phyloP scores from a whole-genome alignment of 1,140 invertebrate species.

The Aphidius gifuensis region DNA sequence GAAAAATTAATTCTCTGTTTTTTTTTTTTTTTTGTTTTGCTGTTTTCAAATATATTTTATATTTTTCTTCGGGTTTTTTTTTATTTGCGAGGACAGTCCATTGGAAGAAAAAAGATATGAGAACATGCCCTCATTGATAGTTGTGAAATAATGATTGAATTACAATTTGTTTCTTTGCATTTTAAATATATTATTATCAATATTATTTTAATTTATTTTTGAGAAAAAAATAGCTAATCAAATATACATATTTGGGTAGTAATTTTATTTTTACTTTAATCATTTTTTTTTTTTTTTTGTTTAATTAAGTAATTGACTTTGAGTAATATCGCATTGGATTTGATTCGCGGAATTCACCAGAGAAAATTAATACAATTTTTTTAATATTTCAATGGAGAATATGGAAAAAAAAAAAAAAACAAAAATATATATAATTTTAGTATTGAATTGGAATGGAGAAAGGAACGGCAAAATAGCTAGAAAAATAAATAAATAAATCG shows the following conservation, averaged over 20 bases:
- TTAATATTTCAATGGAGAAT: conserved; percentile 11
- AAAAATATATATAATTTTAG: conserved; percentile 5
- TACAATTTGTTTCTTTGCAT: conserved; percentile 3
- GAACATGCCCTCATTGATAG: not conserved
- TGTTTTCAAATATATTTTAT: not conserved
- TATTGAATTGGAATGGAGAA: not conserved
- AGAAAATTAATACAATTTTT: conserved; percentile 6
- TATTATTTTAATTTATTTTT: conserved; percentile 16
- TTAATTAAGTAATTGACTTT: conserved; percentile 52
- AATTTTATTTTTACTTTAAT: conserved; percentile 10
- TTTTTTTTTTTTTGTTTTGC: not conserved
- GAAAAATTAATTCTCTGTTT: not conserved
- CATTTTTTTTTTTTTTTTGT: conserved; percentile 14
- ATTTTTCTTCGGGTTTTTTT: not conserved
- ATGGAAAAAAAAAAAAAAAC: no score
- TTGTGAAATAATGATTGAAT: conserved; percentile 3
- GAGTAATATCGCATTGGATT: conserved; percentile 47
- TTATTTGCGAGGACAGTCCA: not conserved
- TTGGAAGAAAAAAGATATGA: not conserved
- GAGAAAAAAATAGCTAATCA: conserved; percentile 34
- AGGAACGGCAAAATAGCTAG: not conserved
- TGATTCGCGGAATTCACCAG: conserved; percentile 26
- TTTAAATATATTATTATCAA: not conserved
- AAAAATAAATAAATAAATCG: conserved; percentile 21
- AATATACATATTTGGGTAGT: conserved; percentile 44